A percentile compares a stretch with the other conserved stretches of the same genome.
Conservation (phyloP, 1,140 invertebrate species). For the Trypoxylus dichotomus region DNA sequence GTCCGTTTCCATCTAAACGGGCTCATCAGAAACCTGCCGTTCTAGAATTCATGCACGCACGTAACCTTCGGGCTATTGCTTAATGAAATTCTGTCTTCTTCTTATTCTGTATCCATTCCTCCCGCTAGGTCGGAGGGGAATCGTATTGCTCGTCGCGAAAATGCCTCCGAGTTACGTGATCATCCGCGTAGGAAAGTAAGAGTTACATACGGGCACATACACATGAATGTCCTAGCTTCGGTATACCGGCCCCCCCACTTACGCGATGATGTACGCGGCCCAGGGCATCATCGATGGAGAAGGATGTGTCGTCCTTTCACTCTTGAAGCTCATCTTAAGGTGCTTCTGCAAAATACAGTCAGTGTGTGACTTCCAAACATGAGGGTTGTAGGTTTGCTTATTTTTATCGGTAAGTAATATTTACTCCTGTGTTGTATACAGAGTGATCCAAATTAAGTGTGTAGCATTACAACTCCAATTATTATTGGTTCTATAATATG, state of each 20-base stretch:
- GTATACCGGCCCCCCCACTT: conserved; percentile 11
- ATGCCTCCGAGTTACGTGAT: neutral
- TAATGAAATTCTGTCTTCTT: neutral
- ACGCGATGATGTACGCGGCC: conserved; percentile 29
- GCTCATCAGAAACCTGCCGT: neutral
- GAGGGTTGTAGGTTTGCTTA: conserved; percentile 49
- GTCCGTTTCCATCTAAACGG: neutral
- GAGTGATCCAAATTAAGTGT: too few species aligned
- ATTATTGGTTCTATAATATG: too few species aligned
- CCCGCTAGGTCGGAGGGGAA: neutral
- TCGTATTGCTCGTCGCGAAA: neutral
- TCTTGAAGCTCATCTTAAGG: conserved; percentile 37
- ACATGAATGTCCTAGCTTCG: conserved; percentile 5
- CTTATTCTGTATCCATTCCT: neutral
- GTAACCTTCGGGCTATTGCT: neutral
- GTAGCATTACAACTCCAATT: too few species aligned
- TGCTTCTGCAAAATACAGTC: conserved; percentile 45
- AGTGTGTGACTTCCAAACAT: conserved; percentile 47
- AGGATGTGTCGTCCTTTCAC: conserved; percentile 43
- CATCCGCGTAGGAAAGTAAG: neutral
- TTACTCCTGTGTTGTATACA: too few species aligned
- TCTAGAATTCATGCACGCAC: neutral
- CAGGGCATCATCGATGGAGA: conserved; percentile 31
- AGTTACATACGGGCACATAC: neutral
- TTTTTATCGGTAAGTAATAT: conserved; percentile 50